Conservation (phyloP, 2,113 vertebrate genomes). For the Neodon shergylaensis region DNA sequence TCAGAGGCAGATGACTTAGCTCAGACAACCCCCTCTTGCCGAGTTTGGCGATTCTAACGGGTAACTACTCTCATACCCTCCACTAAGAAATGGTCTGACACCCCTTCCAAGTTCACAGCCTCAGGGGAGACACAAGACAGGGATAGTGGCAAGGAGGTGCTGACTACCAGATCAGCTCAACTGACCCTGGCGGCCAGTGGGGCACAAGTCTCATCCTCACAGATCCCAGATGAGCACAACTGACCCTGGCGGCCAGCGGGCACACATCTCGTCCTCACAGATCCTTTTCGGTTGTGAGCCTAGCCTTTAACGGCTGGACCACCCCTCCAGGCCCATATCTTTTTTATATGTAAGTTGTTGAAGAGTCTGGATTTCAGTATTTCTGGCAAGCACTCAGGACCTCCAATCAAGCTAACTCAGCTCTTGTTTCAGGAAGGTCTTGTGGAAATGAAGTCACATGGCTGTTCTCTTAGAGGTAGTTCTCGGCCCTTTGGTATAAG, state of each 20-base stretch:
- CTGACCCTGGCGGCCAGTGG: background rate
- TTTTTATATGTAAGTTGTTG: background rate
- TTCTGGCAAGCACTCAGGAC: background rate
- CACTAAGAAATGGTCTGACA: background rate
- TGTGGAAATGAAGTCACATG: background rate
- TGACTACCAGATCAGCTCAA: background rate
- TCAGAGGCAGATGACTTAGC: background rate
- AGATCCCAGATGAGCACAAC: background rate
- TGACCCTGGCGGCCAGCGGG: background rate
- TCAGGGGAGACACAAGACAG: background rate
- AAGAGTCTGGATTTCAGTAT: background rate
- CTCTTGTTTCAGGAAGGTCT: background rate
- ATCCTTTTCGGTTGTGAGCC: too few species aligned
- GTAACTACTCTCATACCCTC: background rate
- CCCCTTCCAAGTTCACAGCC: background rate
- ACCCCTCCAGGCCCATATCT: background rate
- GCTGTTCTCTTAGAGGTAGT: background rate
- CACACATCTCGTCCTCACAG: background rate
- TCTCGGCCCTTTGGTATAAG: background rate
- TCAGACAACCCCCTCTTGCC: background rate
- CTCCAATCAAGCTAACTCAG: background rate
- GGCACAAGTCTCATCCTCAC: background rate
- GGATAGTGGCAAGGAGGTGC: background rate
- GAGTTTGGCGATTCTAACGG: background rate
- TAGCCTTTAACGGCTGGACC: too few species aligned